These are phyloP conservation scores for Pararge aegeria DNA, from an alignment of 1,140 invertebrate species.

Conservation along the genomic window DNA sequence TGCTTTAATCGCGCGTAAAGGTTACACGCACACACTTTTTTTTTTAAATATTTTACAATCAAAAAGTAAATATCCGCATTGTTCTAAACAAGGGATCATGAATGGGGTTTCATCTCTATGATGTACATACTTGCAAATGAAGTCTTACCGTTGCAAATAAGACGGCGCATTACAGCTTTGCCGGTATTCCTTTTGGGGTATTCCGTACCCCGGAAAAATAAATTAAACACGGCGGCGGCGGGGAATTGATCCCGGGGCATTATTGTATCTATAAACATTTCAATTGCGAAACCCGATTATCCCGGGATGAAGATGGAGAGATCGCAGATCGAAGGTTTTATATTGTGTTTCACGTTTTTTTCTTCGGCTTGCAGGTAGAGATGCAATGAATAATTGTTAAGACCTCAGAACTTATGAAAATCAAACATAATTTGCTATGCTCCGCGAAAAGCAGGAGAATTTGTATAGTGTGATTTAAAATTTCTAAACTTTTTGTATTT, in stretches of 20 bases:
- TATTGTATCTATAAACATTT: slow-evolving; percentile 74
- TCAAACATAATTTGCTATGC: too few species aligned
- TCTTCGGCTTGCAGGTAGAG: too few species aligned
- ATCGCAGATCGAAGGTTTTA: slow-evolving; percentile 6
- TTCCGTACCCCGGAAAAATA: slow-evolving; percentile 51
- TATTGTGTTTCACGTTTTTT: background rate
- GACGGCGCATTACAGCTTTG: slow-evolving; percentile 4
- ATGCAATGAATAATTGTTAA: too few species aligned
- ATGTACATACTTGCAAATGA: slow-evolving; percentile 30
- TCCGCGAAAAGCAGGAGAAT: too few species aligned
- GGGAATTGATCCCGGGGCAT: slow-evolving; percentile 58
- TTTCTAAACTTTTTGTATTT: too few species aligned
- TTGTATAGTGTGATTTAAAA: too few species aligned
- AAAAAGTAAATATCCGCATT: background rate
- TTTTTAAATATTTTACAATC: too few species aligned
- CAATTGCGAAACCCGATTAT: slow-evolving; percentile 57
- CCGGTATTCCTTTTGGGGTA: too few species aligned
- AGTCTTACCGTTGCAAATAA: slow-evolving; percentile 30
- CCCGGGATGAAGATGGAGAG: slow-evolving; percentile 12
- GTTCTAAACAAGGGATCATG: background rate
- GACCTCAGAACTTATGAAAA: too few species aligned
- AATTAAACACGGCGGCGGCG: slow-evolving; percentile 51
- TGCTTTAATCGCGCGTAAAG: too few species aligned
- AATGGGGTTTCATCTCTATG: background rate
- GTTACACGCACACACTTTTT: too few species aligned